Evolutionary conservation across 2,888 invertebrate genomes (phyloP), one percentile per base, ranked within the genome.

Genomic region (Pristionchus mayeri): DNA sequence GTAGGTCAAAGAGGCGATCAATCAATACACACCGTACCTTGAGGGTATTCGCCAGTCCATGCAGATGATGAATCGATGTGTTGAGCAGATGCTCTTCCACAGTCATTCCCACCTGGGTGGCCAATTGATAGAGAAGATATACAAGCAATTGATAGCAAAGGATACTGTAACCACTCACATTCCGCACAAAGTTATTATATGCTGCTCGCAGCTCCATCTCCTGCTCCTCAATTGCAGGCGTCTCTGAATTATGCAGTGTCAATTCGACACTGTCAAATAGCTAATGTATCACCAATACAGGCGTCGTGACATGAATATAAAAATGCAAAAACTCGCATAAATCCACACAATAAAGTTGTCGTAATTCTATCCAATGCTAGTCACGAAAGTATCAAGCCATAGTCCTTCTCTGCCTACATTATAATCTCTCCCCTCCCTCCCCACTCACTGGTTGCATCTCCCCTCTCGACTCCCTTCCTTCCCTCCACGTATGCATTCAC

Each of bases 11-110:
- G 79, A 50, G 44, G 18, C 60, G 67, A 40, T 67, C 37, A 40
- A 37, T 67, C 37, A 18, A 67, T 27, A 16, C 44, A n/a, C n/a
- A 27, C 54, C 84, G 44, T 63, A 91, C 91, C 85, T 88, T 89
- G 76, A 91, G 79, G 3, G 89, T 85, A 80, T 91, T 91, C 2
- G 90, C 90, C 40, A 91, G 86, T 21, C 89, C 90, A 82, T 90
- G 89, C 27, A 92, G 84, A 40, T 89, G 86, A 54, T 87, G 86
- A 54, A 92, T 82, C 7, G 91, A 91, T 27, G 90, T 90, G 80
- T 92, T 92, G 85, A 92, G 92, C 18, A 91, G 71, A 84, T 90
- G 90, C 7, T 90, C 88, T 85, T 92, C 92, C 21, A 92, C 85
- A 54, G 88, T 88, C 88, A 89, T 87, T 76, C 89, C 87, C 13